phyloP scores from a whole-genome alignment of 2,797 vertebrate species.

The Ceryle rudis region DNA sequence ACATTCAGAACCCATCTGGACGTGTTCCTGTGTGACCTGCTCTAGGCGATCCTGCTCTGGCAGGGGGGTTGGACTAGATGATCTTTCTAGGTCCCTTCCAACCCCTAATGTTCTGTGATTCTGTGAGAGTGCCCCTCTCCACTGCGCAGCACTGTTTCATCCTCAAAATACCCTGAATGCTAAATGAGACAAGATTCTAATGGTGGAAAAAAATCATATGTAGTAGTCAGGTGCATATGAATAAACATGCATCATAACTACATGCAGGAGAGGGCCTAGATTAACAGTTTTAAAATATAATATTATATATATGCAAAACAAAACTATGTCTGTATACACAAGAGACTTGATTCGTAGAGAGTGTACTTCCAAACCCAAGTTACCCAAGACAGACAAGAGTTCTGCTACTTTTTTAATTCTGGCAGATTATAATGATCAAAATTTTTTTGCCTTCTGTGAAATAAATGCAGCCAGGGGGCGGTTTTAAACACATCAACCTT shows the following conservation, averaged over 20 bases:
- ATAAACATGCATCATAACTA: neutral
- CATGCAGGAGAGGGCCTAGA: neutral
- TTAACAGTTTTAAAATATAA: neutral
- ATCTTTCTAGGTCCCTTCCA: too few species aligned
- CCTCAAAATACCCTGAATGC: neutral
- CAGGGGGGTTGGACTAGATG: too few species aligned
- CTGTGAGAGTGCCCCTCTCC: neutral
- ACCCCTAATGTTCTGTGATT: too few species aligned
- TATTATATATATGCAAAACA: neutral
- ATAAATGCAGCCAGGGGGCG: neutral
- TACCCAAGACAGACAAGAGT: neutral
- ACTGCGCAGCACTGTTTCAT: neutral
- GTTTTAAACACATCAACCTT: neutral
- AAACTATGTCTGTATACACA: neutral
- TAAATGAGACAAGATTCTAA: neutral
- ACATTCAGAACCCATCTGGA: too few species aligned
- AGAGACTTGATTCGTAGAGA: neutral
- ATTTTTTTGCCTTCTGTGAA: neutral
- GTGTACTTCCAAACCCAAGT: neutral
- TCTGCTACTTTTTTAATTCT: conserved; percentile 30
- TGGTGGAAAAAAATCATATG: neutral
- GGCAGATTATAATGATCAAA: neutral
- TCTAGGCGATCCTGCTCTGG: too few species aligned
- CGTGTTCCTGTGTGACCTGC: too few species aligned
- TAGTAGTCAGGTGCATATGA: neutral